phyloP scores from a whole-genome alignment of 2,113 vertebrate genomes.

The Campylomormyrus tamandua region DNA sequence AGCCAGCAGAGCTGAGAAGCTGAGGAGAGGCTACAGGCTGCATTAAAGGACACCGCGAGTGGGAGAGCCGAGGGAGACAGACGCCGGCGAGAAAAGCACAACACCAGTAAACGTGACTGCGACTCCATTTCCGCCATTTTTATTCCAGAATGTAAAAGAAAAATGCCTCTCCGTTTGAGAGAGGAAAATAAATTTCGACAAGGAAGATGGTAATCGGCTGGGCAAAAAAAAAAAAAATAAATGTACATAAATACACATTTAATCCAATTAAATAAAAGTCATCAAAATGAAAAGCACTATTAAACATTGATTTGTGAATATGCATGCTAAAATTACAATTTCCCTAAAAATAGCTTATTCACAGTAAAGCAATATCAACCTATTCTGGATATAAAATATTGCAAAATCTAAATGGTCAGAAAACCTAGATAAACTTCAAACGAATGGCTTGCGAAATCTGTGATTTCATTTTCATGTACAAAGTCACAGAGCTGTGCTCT shows the following conservation, averaged over 20 bases:
- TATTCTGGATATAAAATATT: constrained; percentile 58
- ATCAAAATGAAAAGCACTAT: constrained; percentile 43
- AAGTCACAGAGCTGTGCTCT: constrained; percentile 44
- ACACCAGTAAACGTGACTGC: constrained; percentile 9
- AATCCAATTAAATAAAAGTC: constrained; percentile 54
- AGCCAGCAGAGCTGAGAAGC: background rate
- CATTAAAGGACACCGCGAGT: background rate
- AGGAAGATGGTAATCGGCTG: constrained; percentile 35
- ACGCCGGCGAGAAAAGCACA: background rate
- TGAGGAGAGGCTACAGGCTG: background rate
- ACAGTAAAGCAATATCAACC: constrained; percentile 62
- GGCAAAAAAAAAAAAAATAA: constrained; percentile 21
- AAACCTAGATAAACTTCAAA: constrained; percentile 46
- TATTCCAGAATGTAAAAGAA: constrained; percentile 69
- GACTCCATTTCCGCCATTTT: constrained; percentile 41
- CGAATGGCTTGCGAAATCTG: constrained; percentile 35
- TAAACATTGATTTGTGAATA: constrained; percentile 39
- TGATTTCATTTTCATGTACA: constrained; percentile 32
- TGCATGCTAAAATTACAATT: constrained; percentile 53
- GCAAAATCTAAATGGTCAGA: constrained; percentile 58
- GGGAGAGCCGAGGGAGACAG: background rate
- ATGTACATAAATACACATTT: constrained; percentile 57
- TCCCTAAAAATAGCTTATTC: constrained; percentile 63
- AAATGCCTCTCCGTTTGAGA: constrained; percentile 49
- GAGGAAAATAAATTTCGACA: constrained; percentile 14